A percentile compares a stretch with the other conserved stretches of the same genome.
These are phyloP conservation scores for Mimas tiliae DNA, from an alignment of 2,888 invertebrate species.

Conservation along the genomic window DNA sequence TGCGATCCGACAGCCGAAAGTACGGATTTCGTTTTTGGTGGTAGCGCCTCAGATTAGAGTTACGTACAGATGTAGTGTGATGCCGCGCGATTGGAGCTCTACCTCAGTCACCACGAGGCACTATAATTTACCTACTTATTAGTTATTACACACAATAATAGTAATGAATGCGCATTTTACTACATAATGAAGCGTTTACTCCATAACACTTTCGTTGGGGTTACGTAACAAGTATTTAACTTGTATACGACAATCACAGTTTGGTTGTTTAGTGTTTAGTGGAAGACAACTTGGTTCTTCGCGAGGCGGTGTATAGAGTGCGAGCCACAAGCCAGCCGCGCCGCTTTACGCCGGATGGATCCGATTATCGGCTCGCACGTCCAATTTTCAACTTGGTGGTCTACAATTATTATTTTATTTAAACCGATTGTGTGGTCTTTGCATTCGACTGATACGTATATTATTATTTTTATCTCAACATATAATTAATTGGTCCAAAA, in stretches of 20 bases:
- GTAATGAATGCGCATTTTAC: not conserved
- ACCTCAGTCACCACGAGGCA: no score
- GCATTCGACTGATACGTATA: not conserved
- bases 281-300: constrained; percentile 50
- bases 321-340: constrained; percentile 41
- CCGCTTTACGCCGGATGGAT: constrained; percentile 53
- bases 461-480: not conserved
- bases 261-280: constrained; percentile 39
- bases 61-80: no score
- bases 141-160: no score
- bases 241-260: constrained; percentile 28
- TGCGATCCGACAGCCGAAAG: no score
- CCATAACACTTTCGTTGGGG: constrained; percentile 25
- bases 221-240: constrained; percentile 35
- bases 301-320: constrained; percentile 41
- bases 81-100: no score
- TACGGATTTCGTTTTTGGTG: no score
- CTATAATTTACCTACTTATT: no score
- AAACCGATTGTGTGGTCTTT: not conserved
- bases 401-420: constrained; percentile 39
- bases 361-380: constrained; percentile 60
- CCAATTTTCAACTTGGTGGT: constrained; percentile 54
- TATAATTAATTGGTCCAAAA: no score
- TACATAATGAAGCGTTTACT: constrained; percentile 20
- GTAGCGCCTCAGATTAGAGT: no score